These are phyloP conservation scores for Myopa tessellatipennis DNA, from an alignment of 2,888 invertebrate species.

Conservation along the genomic window DNA sequence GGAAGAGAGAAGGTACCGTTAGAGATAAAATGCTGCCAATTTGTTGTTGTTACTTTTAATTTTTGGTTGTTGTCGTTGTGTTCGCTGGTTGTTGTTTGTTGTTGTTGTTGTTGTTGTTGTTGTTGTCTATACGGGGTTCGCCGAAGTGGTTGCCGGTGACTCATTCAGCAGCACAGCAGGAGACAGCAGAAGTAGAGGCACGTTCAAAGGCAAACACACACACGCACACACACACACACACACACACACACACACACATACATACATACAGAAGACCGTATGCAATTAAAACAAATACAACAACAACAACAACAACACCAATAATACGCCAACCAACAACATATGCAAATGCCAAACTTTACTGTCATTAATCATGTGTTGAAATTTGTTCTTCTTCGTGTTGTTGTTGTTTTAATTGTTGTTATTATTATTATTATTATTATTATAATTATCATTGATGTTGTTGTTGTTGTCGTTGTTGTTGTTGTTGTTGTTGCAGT, in stretches of 20 bases:
- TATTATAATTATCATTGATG: background rate
- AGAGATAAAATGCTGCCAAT: too few species aligned
- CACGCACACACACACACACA: too few species aligned
- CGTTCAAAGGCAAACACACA: too few species aligned
- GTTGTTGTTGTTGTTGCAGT: background rate
- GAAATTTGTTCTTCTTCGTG: conserved; percentile 2
- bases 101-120: background rate
- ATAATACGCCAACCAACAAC: background rate
- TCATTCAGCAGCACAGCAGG: background rate
- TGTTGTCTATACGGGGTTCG: too few species aligned
- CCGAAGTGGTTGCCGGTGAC: background rate
- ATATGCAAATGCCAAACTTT: background rate
- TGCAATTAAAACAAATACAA: background rate
- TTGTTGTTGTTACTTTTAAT: background rate
- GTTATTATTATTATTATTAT: background rate
- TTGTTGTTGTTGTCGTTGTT: background rate
- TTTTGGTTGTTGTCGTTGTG: background rate
- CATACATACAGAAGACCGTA: background rate
- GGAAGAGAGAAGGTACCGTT: background rate
- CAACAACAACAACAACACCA: conserved; percentile 3
- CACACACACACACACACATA: background rate
- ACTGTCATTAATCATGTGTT: conserved; percentile 32
- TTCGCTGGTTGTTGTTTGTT: background rate
- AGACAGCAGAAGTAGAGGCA: background rate
- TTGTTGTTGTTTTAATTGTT: conserved; percentile 20